phyloP scores from a whole-genome alignment of 2,797 vertebrate species.

The Sternotherus odoratus region DNA sequence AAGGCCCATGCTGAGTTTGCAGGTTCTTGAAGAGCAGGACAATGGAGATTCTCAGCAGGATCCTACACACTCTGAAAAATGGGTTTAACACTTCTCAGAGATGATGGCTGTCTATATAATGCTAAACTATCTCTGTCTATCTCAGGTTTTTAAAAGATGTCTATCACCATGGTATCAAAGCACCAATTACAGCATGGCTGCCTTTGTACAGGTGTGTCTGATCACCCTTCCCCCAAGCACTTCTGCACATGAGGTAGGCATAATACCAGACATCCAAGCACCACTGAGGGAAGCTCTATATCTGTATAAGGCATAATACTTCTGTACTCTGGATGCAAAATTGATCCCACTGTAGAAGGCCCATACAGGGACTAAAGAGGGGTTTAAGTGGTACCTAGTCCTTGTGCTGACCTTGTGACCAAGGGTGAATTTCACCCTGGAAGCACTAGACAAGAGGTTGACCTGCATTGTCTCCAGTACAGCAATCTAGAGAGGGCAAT shows the following conservation, averaged over 20 bases:
- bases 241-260: neutral
- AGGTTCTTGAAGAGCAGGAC: conserved; percentile 38
- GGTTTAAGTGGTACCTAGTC: neutral
- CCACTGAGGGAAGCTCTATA: neutral
- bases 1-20: conserved; percentile 56
- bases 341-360: neutral
- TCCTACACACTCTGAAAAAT: conserved; percentile 30
- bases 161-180: conserved; percentile 29
- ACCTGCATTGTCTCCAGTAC: neutral
- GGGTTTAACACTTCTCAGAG: conserved; percentile 54
- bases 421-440: neutral
- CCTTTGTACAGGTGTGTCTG: neutral
- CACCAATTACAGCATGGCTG: neutral
- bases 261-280: neutral
- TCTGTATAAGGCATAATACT: neutral
- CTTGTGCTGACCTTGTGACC: neutral
- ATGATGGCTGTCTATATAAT: conserved; percentile 44
- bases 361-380: neutral
- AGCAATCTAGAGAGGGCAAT: neutral
- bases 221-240: neutral
- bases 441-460: neutral
- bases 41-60: conserved; percentile 60
- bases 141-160: conserved; percentile 41
- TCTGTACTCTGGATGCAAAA: neutral
- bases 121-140: conserved; percentile 24